These are phyloP conservation scores for Pelosia muscerda DNA, from an alignment of 2,888 invertebrate genomes.

Conservation along the genomic window DNA sequence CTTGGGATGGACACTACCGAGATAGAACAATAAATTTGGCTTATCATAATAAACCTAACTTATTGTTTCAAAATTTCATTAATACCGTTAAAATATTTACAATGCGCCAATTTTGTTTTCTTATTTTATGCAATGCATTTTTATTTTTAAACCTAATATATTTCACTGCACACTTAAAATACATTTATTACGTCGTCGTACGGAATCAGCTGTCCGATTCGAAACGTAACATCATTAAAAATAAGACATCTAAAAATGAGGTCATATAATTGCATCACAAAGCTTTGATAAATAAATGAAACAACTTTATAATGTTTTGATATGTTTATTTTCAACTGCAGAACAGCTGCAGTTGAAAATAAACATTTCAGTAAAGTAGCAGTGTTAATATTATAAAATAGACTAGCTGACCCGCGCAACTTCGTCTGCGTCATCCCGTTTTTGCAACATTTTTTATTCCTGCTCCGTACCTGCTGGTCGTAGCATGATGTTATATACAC, in stretches of 20 bases:
- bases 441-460: no score
- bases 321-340: conserved; percentile 20
- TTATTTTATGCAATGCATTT: conserved; percentile 3
- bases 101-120: background rate
- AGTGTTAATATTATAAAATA: conserved; percentile 6
- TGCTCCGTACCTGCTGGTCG: no score
- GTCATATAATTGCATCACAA: conserved; percentile 17
- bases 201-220: conserved; percentile 7
- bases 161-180: background rate
- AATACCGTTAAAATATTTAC: background rate
- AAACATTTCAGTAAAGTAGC: no score
- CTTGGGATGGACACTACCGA: no score
- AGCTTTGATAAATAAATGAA: conserved; percentile 14
- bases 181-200: conserved; percentile 1
- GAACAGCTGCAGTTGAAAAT: no score
- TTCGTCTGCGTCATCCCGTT: no score
- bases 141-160: background rate
- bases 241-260: conserved; percentile 4
- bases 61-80: background rate
- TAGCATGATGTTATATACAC: no score
- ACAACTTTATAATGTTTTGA: conserved; percentile 15
- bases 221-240: background rate
- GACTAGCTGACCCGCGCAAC: no score
- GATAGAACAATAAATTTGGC: no score
- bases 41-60: no score